Evolutionary conservation across 1,140 invertebrate genomes (phyloP).

Genomic region (Zaprionus inermis): DNA sequence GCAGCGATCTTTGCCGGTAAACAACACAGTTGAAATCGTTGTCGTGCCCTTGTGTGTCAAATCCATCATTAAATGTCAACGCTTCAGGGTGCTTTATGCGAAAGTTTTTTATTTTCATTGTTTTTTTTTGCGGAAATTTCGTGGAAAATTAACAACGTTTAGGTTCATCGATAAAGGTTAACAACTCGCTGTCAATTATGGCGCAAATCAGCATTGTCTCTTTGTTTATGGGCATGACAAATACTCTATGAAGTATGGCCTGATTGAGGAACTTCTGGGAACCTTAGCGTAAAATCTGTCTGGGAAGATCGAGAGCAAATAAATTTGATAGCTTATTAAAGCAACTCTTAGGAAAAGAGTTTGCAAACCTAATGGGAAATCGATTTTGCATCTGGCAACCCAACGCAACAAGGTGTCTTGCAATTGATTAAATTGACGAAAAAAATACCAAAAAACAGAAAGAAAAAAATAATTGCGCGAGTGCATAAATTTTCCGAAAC

Average conservation of each 20-base stretch:
- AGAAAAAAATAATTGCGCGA: constrained; percentile 71
- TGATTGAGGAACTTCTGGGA: no score
- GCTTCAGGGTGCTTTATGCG: constrained; percentile 70
- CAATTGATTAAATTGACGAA: background rate
- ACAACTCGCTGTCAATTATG: constrained; percentile 73
- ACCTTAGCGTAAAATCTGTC: no score
- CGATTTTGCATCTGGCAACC: no score
- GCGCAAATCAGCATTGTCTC: background rate
- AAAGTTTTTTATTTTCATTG: constrained; percentile 49
- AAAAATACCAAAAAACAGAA: constrained; percentile 29
- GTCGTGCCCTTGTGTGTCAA: constrained; percentile 83
- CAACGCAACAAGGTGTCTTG: constrained; percentile 60
- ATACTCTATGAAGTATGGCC: no score
- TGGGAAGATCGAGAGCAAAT: no score
- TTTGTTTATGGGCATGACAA: background rate
- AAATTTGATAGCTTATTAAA: no score
- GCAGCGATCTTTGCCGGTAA: constrained; percentile 20
- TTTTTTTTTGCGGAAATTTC: constrained; percentile 6
- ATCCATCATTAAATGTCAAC: constrained; percentile 83
- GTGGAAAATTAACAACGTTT: constrained; percentile 40
- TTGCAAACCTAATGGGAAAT: background rate
- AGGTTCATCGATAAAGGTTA: constrained; percentile 70
- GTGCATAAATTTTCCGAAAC: constrained; percentile 67
- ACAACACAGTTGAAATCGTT: constrained; percentile 49
- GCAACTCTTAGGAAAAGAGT: background rate